Percentiles rank a stretch among this genome's conserved stretches.
Conservation (phyloP, 2,888 invertebrate genomes). For the Ichneumon xanthorius region DNA sequence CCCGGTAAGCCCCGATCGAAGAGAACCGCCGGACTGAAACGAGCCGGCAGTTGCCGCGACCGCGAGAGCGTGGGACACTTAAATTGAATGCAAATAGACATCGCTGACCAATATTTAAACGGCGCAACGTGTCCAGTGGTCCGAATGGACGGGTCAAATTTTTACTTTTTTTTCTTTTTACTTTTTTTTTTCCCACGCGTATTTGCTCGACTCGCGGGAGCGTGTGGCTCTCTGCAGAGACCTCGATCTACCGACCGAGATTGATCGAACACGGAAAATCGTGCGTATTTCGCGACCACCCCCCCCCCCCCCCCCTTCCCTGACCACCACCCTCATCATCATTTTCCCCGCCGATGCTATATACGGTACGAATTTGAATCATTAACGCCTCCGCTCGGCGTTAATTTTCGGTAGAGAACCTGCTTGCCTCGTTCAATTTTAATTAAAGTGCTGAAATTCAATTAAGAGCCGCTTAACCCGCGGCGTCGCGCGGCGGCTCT, state of each 20-base stretch:
- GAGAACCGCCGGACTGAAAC: neutral
- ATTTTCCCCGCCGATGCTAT: conserved; percentile 20
- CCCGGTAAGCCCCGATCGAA: conserved; percentile 12
- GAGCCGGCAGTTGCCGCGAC: neutral
- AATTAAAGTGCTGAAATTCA: conserved; percentile 75
- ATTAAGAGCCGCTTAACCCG: conserved; percentile 66
- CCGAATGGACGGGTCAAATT: conserved; percentile 49
- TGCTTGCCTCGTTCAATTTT: conserved; percentile 73
- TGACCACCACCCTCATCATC: conserved; percentile 15
- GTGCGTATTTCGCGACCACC: conserved; percentile 25
- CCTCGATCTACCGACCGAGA: conserved; percentile 70
- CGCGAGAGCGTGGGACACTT: conserved; percentile 49
- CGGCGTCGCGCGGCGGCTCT: conserved; percentile 32
- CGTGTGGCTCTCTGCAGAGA: conserved; percentile 16
- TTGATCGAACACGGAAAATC: conserved; percentile 75
- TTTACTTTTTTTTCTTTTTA: conserved; percentile 13
- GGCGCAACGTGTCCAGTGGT: conserved; percentile 61
- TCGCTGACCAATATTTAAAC: conserved; percentile 67
- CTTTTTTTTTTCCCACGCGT: conserved; percentile 45
- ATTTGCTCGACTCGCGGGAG: conserved; percentile 48
- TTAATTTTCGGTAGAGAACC: conserved; percentile 71
- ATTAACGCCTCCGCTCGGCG: conserved; percentile 58
- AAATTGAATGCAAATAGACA: conserved; percentile 68
- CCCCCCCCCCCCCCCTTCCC: neutral
- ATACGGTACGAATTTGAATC: conserved; percentile 66